A percentile compares a stretch with the other conserved stretches of the same genome.
Evolutionary conservation across 2,888 invertebrate genomes (phyloP).

Genomic region (Drosophila hawaiiensis): DNA sequence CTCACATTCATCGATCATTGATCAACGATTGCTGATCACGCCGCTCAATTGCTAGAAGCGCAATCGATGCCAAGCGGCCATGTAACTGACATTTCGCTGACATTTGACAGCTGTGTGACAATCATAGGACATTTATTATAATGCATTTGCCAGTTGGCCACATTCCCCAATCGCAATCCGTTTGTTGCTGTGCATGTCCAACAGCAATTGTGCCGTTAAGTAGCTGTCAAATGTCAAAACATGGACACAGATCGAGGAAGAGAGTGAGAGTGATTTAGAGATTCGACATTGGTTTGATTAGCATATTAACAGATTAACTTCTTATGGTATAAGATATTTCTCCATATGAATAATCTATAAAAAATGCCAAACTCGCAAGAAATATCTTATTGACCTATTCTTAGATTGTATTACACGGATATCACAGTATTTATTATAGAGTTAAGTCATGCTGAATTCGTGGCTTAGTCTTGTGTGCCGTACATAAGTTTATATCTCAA

Average conservation of each 20-base stretch:
- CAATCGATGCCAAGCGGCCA: slow-evolving; percentile 56
- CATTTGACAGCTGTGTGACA: slow-evolving; percentile 68
- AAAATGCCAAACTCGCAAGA: background rate
- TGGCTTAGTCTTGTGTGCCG: background rate
- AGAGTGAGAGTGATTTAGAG: background rate
- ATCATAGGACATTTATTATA: slow-evolving; percentile 76
- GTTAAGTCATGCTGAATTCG: background rate
- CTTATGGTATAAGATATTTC: background rate
- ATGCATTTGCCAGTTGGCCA: slow-evolving; percentile 46
- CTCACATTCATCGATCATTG: slow-evolving; percentile 43
- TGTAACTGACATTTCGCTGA: slow-evolving; percentile 70
- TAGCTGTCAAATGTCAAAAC: slow-evolving; percentile 33
- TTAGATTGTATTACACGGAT: background rate
- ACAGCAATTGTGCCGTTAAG: slow-evolving; percentile 10
- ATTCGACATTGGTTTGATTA: background rate
- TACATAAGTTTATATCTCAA: background rate
- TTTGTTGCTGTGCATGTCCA: background rate
- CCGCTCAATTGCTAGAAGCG: slow-evolving; percentile 31
- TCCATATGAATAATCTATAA: background rate
- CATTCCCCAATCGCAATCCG: slow-evolving; percentile 18
- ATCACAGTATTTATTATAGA: background rate
- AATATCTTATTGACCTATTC: background rate
- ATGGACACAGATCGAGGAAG: background rate
- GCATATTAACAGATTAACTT: background rate
- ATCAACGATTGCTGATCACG: slow-evolving; percentile 32